phyloP scores from a whole-genome alignment of 2,113 vertebrate genomes.

The Prionailurus viverrinus region DNA sequence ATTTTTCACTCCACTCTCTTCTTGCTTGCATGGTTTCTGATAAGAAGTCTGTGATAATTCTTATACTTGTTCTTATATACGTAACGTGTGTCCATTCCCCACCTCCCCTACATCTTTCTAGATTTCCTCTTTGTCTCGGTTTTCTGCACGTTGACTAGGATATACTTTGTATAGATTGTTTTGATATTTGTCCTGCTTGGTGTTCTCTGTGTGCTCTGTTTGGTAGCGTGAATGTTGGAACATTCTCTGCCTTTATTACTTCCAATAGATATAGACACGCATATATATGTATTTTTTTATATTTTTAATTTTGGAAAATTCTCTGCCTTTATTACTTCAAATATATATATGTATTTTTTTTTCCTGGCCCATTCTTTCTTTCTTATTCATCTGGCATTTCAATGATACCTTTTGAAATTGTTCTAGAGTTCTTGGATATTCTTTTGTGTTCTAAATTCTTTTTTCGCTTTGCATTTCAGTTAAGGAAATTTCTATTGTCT shows the following conservation, averaged over 20 bases:
- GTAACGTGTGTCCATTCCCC: background rate
- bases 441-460: background rate
- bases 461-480: background rate
- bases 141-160: background rate
- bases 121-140: background rate
- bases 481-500: background rate
- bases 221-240: background rate
- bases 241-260: background rate
- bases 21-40: background rate
- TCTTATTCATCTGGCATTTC: background rate
- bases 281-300: background rate
- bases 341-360: background rate
- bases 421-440: background rate
- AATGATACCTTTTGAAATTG: background rate
- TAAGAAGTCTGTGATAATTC: background rate
- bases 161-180: background rate
- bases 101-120: background rate
- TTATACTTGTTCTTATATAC: background rate
- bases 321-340: background rate
- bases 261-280: background rate
- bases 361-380: background rate
- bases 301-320: slow-evolving; percentile 14
- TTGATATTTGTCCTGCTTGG: background rate
- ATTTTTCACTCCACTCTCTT: background rate
- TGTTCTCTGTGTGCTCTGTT: background rate